These are phyloP conservation scores for Pardalotus punctatus DNA, from an alignment of 2,113 vertebrate genomes.

Conservation along the genomic window DNA sequence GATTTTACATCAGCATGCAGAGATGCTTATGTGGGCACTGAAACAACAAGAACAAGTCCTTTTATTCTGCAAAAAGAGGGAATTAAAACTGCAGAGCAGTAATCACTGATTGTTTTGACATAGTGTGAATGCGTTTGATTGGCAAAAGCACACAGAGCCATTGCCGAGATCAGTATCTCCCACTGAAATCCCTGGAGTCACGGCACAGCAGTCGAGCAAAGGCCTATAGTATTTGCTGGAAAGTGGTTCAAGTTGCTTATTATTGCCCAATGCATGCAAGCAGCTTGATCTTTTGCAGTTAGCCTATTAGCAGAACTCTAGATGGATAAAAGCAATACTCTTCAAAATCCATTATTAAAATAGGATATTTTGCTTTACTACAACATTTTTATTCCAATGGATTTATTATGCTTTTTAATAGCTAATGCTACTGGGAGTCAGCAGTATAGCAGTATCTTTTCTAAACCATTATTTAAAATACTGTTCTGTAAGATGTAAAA, in stretches of 20 bases:
- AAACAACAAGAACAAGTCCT: not conserved
- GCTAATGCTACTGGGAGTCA: conserved; percentile 22
- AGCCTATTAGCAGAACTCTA: conserved; percentile 16
- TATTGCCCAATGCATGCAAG: conserved; percentile 29
- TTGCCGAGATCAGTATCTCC: conserved; percentile 44
- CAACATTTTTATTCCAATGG: not conserved
- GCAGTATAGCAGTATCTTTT: conserved; percentile 8
- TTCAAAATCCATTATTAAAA: conserved; percentile 44
- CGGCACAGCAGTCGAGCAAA: conserved; percentile 3
- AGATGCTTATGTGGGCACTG: not conserved
- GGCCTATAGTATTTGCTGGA: conserved; percentile 18
- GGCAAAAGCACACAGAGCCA: conserved; percentile 48
- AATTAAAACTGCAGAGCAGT: conserved; percentile 45
- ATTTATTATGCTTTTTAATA: conserved; percentile 44
- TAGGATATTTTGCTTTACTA: conserved; percentile 26
- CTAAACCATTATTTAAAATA: conserved; percentile 57
- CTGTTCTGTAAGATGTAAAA: conserved; percentile 26
- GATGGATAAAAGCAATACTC: conserved; percentile 39
- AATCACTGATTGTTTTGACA: conserved; percentile 50
- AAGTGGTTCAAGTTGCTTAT: conserved; percentile 37
- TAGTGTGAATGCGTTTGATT: conserved; percentile 43
- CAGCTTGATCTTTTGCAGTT: conserved; percentile 34
- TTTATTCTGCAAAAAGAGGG: conserved; percentile 22
- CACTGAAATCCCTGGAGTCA: conserved; percentile 29
- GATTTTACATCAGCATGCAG: not conserved